Base-by-base conservation (phyloP, 2,113 vertebrate genomes). In the Chauna torquata region DNA sequence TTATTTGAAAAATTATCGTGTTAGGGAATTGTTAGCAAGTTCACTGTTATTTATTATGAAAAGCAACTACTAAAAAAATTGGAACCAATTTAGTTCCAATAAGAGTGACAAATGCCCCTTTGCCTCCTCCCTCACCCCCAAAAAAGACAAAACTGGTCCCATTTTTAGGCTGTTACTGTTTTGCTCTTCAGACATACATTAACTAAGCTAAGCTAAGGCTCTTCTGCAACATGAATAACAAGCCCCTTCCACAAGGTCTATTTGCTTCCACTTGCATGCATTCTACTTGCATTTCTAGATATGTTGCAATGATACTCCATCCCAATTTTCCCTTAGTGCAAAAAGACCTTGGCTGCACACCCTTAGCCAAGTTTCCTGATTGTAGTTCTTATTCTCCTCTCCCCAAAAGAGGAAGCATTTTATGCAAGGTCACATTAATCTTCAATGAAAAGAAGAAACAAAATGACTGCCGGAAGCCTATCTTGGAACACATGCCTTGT, bases 391-490 rank as follows among this genome's bases (percentile, higher is more conserved):
- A 62, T 11, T 78, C 59, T 88, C 36, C 50, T 40, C 25, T 88
- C 47, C 23, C 30, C 23, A 16, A 24, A 50, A 57, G 25, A 88
- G n/a, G 47, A 88, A 83, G 86, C 27, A 25, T 76, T 71, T 76
- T 44, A 80, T n/a, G 82, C 83, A 88, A 81, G 81, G 58, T 86
- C 81, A 77, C 44, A 54, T 80, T 83, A 27, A 49, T 58, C 83
- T 57, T 80, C 72, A 64, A 3, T 32, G 38, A 69, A 91, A 89
- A 79, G 47, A 78, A 82, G 57, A 79, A 92, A 42, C 16, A 78
- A 59, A 70, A 42, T 50, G 24, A 83, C 47, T 52, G 30, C 79
- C 59, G 84, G 75, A 90, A 85, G 61, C 61, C 71, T 75, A 4
- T 44, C 79, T 36, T 82, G 22, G 34, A 85, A 70, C 12, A 82